Conservation (phyloP, 1,140 invertebrate genomes). For the Aphaenogaster ashmeadi region DNA sequence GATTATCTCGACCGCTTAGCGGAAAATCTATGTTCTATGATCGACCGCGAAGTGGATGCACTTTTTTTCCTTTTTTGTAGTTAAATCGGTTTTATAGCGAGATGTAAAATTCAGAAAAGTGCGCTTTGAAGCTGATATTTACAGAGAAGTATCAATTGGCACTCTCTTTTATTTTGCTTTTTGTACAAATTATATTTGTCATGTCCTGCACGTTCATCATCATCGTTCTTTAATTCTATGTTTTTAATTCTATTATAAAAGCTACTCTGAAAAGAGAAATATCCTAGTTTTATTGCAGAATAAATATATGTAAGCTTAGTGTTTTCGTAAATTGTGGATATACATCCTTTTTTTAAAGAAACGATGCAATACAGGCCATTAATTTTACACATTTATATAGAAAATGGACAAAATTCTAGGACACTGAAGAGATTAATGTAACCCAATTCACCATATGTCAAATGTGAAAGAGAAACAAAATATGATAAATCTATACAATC, state of each 20-base stretch:
- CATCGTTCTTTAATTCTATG: constrained; percentile 9
- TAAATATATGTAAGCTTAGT: neutral
- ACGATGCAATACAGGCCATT: neutral
- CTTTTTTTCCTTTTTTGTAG: neutral
- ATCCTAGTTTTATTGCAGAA: neutral
- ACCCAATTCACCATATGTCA: neutral
- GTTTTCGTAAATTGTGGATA: neutral
- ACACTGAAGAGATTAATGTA: neutral
- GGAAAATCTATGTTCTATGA: constrained; percentile 46
- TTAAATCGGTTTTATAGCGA: constrained; percentile 31
- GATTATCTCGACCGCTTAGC: constrained; percentile 37
- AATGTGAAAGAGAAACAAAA: neutral
- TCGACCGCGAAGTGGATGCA: neutral
- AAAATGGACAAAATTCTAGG: neutral
- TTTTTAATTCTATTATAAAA: constrained; percentile 9
- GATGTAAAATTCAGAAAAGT: neutral
- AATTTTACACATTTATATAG: constrained; percentile 23
- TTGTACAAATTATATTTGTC: neutral
- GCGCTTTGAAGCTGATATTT: neutral
- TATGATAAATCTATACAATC: neutral
- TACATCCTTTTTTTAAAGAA: neutral
- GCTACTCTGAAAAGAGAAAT: neutral
- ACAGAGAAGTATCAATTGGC: constrained; percentile 15
- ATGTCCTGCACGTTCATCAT: neutral
- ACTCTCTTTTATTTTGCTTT: neutral